phyloP scores from a whole-genome alignment of 2,888 invertebrate genomes.

The Hirtodrosophila cameraria region DNA sequence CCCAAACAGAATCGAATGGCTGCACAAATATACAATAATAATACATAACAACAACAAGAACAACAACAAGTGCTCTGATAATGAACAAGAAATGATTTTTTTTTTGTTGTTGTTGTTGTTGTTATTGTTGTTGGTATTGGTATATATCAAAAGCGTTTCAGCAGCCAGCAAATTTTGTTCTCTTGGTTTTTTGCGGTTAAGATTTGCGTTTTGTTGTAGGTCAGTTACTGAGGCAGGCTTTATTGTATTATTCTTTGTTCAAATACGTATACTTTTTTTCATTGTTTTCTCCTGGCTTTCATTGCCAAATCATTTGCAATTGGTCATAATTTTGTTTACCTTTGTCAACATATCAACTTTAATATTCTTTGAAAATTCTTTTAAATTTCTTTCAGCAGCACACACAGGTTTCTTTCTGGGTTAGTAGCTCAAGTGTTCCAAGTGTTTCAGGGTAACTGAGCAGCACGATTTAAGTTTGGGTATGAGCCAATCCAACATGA shows the following conservation, averaged over 20 bases:
- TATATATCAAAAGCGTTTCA: constrained; percentile 37
- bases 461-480: not conserved
- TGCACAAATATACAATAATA: constrained; percentile 62
- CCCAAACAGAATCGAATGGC: constrained; percentile 61
- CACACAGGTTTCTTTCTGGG: constrained; percentile 33
- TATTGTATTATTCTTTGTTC: constrained; percentile 11
- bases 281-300: constrained; percentile 22
- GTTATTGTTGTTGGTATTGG: no score
- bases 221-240: constrained; percentile 70
- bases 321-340: constrained; percentile 55
- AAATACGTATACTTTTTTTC: constrained; percentile 8
- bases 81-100: constrained; percentile 57
- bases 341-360: constrained; percentile 3
- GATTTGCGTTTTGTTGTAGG: constrained; percentile 70
- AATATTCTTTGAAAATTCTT: constrained; percentile 6
- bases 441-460: not conserved
- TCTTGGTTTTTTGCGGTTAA: constrained; percentile 53
- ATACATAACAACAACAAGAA: constrained; percentile 38
- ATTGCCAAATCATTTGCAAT: constrained; percentile 64
- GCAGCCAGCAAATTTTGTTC: constrained; percentile 31
- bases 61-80: constrained; percentile 63
- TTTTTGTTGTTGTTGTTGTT: constrained; percentile 41
- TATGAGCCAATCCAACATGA: constrained; percentile 12
- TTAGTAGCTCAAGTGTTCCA: constrained; percentile 21
- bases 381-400: not conserved